Evolutionary conservation across 2,888 invertebrate species (phyloP).

Genomic region (Amphipyra berbera): DNA sequence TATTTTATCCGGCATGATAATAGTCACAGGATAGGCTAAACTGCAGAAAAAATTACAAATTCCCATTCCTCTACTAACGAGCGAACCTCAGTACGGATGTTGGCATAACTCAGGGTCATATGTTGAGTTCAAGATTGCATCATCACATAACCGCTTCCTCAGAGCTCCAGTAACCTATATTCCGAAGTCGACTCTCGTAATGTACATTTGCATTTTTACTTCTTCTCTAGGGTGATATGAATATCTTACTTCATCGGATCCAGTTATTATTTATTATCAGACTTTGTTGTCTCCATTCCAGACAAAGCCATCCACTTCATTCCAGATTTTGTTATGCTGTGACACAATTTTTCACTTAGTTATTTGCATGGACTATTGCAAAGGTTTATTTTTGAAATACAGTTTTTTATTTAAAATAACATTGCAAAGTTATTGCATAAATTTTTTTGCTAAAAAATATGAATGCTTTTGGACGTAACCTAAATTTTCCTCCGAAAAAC

Average conservation of each 20-base stretch:
- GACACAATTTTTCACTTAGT: not conserved
- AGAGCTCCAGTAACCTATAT: constrained; percentile 18
- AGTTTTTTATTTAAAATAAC: too few relatives aligned
- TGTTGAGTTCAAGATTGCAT: constrained; percentile 20
- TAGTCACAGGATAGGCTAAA: too few relatives aligned
- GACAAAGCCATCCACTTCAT: not conserved
- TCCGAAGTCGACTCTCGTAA: not conserved
- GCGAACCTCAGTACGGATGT: not conserved
- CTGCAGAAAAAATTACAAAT: too few relatives aligned
- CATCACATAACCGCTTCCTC: constrained; percentile 21
- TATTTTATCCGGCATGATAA: too few relatives aligned
- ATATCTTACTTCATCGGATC: constrained; percentile 6
- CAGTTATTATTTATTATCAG: constrained; percentile 1
- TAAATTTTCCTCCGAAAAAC: too few relatives aligned
- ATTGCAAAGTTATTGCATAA: too few relatives aligned
- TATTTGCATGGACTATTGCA: not conserved
- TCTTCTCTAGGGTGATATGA: constrained; percentile 1
- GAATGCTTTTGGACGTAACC: too few relatives aligned
- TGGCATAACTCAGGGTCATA: constrained; percentile 4
- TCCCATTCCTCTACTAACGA: too few relatives aligned
- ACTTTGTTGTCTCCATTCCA: not conserved
- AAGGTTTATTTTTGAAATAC: too few relatives aligned
- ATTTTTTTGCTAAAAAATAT: too few relatives aligned
- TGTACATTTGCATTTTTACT: not conserved
- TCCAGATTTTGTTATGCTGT: not conserved